Base-by-base conservation (phyloP, 2,888 invertebrate genomes). In the Hypselothyrea guttata region DNA sequence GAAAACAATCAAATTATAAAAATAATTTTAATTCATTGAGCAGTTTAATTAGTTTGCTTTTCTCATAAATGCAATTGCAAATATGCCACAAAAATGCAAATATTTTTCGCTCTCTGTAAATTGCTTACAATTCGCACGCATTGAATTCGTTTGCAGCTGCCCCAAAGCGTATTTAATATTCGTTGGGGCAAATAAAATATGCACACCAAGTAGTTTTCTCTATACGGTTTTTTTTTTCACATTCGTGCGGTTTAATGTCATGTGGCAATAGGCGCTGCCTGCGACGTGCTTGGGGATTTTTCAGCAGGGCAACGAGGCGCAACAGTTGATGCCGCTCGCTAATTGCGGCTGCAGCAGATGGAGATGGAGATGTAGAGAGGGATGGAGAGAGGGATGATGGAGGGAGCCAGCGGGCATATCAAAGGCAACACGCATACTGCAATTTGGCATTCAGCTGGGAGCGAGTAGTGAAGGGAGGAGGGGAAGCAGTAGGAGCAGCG, bases 361-460 rank as follows among this genome's bases (percentile, higher is more conserved):
- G 38, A 58, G 64, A 38, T 34, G 48, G 30, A 60, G 63, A 13
- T 28, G 53, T 34, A 49, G 61, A 34, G 12, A 16, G 44, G 38
- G 47, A 7, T 4, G 45, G 34, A 55, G 51, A 18, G 18, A 9
- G 18, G 11, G 18, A 1, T 0, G 30, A 15, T 3, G 40, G 2
- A 2, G 22, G 1, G 8, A 31, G 33, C 41, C 42, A 52, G 63
- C 68, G 68, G 59, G 55, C 54, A 75, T 75, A 64, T 75, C 72
- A 75, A 75, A 75, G 66, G 65, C 58, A 44, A 22, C n/a, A 9
- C 3, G 44, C 34, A 34, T 38, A 41, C 52, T 53, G 71, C 60
- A 73, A 72, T 75, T 76, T 73, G 53, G 67, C 55, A 74, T 77
- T 72, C 77, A 47, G 75, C 42, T 53, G 47, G 51, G 59, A 40